Conservation (phyloP, 2,888 invertebrate species). For the Sisyra nigra region DNA sequence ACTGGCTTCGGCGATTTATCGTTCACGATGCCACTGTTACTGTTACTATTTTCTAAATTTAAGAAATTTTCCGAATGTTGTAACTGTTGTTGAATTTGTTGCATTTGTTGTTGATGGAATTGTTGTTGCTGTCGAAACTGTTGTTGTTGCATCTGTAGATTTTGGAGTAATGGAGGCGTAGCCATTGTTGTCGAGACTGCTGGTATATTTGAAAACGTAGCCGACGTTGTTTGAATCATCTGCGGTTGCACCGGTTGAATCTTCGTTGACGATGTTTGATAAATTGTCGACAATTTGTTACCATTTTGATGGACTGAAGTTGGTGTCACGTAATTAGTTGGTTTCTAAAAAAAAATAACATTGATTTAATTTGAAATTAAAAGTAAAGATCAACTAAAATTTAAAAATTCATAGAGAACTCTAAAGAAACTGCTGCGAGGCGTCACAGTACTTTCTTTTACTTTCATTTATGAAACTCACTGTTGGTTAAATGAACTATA, state of each 20-base stretch:
- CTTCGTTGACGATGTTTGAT: slow-evolving; percentile 67
- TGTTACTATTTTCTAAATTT: slow-evolving; percentile 25
- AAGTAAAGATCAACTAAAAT: too few species aligned
- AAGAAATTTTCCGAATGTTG: slow-evolving; percentile 15
- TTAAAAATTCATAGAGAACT: slow-evolving; percentile 18
- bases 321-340: slow-evolving; percentile 75
- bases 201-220: not conserved
- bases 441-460: too few species aligned
- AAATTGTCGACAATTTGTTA: slow-evolving; percentile 57
- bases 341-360: slow-evolving; percentile 41
- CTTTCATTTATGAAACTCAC: too few species aligned
- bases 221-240: slow-evolving; percentile 31
- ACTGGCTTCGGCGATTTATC: slow-evolving; percentile 56
- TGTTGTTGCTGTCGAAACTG: slow-evolving; percentile 6
- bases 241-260: slow-evolving; percentile 68
- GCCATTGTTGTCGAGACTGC: not conserved
- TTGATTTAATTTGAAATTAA: not conserved
- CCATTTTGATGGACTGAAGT: slow-evolving; percentile 47
- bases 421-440: too few species aligned
- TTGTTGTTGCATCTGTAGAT: slow-evolving; percentile 9
- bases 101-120: not conserved
- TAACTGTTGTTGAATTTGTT: not conserved
- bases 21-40: slow-evolving; percentile 21
- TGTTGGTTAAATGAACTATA: too few species aligned
- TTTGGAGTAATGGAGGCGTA: not conserved